Base-by-base conservation (phyloP, 2,888 invertebrate species). In the Neoscelio sp. region DNA sequence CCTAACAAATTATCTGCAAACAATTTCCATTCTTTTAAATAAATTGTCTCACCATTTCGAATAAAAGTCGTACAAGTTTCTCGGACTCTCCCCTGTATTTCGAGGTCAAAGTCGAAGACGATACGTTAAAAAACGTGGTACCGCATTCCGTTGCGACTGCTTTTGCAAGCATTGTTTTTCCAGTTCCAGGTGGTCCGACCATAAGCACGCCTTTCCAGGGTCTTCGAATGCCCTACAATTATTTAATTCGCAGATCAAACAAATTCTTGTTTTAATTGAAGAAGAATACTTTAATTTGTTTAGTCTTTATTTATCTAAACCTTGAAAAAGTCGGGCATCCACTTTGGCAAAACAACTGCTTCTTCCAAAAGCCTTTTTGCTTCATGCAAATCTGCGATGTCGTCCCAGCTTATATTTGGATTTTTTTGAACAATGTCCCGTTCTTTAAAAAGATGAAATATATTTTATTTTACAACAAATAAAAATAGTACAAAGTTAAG, bases 61-160 rank as follows among this genome's bases (percentile, higher is more conserved):
- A 99, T 0, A 99, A 92, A 56, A 99, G 91, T 76, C 98, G 94
- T 80, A 99, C 98, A 86, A 99, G 95, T 92, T 99, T 99, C 91
- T 99, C 99, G 0, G 98, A 98, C 92, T 99, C 99, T n/a, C 99
- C 99, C 64, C 98, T 93, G 91, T 98, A 99, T 91, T 99, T 99
- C 13, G 98, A 98, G n/a, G 98, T 98, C 77, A 99, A 93, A 0
- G 98, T 98, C 0, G 98, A 98, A 0, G 98, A 98, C 8, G 98
- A 98, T 0, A 99, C 98, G 91, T 98, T 97, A 90, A 99, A 98
- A 92, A 98, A 99, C 0, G 99, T 99, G 52, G 99, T 97, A 20
- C 97, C 96, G 91, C 99, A 99, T 92, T 99, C 99, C 0, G 98
- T 99, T 70, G 99, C 99, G 4, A 99, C 99, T 0, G 99, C 99